Evolutionary conservation across 2,888 invertebrate species (phyloP).

Genomic region (Macroteleia sp.): DNA sequence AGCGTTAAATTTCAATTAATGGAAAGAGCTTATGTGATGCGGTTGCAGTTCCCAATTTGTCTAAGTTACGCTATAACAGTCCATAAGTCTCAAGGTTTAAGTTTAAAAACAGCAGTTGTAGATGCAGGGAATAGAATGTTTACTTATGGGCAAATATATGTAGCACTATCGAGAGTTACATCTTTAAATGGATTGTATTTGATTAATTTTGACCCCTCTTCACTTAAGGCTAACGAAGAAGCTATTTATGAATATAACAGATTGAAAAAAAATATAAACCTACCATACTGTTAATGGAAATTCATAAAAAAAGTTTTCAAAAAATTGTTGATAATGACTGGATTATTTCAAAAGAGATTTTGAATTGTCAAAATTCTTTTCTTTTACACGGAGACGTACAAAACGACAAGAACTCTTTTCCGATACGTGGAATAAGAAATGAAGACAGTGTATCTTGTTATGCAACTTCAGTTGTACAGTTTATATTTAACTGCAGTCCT

Average conservation of each 20-base stretch:
- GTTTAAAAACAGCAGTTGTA: too few species aligned
- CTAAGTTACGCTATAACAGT: too few species aligned
- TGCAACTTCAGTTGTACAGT: conserved; percentile 20
- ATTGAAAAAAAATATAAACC: background rate
- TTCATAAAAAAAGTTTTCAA: conserved; percentile 52
- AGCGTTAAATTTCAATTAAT: too few species aligned
- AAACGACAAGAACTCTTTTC: background rate
- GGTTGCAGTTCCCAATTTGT: too few species aligned
- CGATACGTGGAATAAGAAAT: conserved; percentile 7
- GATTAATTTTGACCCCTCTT: background rate
- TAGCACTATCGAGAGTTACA: too few species aligned
- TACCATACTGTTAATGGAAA: conserved; percentile 64
- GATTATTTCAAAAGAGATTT: conserved; percentile 7
- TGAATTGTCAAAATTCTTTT: conserved; percentile 7
- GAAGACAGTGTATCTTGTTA: conserved; percentile 28
- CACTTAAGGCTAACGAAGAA: background rate
- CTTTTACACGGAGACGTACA: too few species aligned
- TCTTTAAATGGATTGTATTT: too few species aligned
- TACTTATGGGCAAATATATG: too few species aligned
- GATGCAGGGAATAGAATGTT: too few species aligned
- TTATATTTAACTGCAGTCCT: background rate
- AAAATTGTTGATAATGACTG: conserved; percentile 17
- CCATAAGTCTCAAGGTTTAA: too few species aligned
- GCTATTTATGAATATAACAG: background rate
- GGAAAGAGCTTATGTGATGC: too few species aligned